Evolutionary conservation across 2,113 vertebrate genomes (phyloP).

Genomic region (Rhombomys opimus): DNA sequence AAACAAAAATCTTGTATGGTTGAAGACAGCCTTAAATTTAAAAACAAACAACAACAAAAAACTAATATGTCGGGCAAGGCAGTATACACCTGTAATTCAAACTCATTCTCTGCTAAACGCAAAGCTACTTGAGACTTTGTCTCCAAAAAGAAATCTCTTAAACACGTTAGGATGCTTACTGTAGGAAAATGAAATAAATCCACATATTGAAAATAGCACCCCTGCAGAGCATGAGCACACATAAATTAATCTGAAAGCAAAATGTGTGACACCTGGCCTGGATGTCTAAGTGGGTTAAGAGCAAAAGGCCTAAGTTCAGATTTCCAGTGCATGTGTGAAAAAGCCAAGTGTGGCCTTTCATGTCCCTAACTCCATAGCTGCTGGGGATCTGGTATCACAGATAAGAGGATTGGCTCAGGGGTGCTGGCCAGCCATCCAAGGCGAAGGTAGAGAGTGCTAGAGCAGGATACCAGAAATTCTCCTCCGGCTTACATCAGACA

Average conservation of each 20-base stretch:
- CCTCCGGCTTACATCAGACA: not conserved
- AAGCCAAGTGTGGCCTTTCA: not conserved
- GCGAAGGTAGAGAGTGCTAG: not conserved
- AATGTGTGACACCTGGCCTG: not conserved
- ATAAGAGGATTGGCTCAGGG: not conserved
- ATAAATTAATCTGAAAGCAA: slow-evolving; percentile 42
- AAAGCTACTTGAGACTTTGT: not conserved
- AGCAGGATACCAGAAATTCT: not conserved
- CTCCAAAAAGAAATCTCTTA: not conserved
- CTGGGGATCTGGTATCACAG: not conserved
- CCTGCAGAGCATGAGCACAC: slow-evolving; percentile 12
- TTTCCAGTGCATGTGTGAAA: not conserved
- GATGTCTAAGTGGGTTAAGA: not conserved
- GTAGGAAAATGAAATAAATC: slow-evolving; percentile 9
- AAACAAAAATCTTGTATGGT: not conserved
- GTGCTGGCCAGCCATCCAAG: not conserved
- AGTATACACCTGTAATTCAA: not conserved
- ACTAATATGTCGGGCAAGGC: not conserved
- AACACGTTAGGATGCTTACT: not conserved
- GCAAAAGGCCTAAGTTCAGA: not conserved
- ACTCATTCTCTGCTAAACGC: not conserved
- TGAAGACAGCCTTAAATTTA: slow-evolving; percentile 21
- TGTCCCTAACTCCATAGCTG: not conserved
- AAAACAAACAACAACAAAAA: not conserved
- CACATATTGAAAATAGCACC: slow-evolving; percentile 47